Evolutionary conservation across 2,888 invertebrate species (phyloP), one percentile per base, ranked within the genome.

Genomic region (Polyommatus iphigenia): DNA sequence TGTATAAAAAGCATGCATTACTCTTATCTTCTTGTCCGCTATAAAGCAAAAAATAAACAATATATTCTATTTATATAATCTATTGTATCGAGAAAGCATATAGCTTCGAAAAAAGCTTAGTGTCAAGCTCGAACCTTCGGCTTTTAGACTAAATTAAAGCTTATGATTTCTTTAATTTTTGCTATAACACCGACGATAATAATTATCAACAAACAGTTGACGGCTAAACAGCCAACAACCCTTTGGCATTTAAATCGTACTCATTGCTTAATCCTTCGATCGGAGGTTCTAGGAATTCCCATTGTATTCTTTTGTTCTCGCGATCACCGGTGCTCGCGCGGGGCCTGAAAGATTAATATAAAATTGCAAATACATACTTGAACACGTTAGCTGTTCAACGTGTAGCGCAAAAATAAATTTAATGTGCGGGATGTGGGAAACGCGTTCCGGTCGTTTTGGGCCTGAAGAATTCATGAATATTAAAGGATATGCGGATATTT

Each of bases 391-490:
- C 50, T 18, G 72, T 8, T 54, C 50, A 29, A 50, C 50, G 29
- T 29, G 54, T 3, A 24, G 24, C 24, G 46, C 29, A 29, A 50
- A 75, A 75, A 75, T 75, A 32, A 50, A 29, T 73, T 73, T 73
- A 50, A 50, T 46, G 73, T 73, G 24, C 73, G 24, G 50, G 73
- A 50, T 50, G 73, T 75, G 75, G 73, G 15, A 54, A 75, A 7
- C 50, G 50, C 41, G 50, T 54, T 75, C 50, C 75, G 54, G 18
- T 75, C 75, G 75, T 24, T 75, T 50, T 32, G 24, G 75, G 20
- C 0, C 75, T 29, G 29, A 24, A 54, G 50, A 29, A 2, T 24
- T 46, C 50, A 29, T 75, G 24, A 50, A 32, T 54, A 24, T 29
- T 24, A 46, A 46, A 54, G 75, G 6, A 75, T 50, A 29, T 24